Conservation (phyloP, 2,888 invertebrate species). For the Drosophila rellima region DNA sequence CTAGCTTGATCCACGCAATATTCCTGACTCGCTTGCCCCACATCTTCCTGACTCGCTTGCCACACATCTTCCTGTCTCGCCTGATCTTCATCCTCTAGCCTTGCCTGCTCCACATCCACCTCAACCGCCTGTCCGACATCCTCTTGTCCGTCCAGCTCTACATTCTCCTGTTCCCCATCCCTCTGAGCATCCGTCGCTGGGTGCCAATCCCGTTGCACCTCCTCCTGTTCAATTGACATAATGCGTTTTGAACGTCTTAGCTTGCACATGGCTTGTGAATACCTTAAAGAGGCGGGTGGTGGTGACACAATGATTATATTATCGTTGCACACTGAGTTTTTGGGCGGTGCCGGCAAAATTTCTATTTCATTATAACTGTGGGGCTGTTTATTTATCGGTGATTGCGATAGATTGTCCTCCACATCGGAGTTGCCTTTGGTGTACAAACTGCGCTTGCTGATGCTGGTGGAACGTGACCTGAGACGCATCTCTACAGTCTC, state of each 20-base stretch:
- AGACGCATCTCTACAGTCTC: slow-evolving; percentile 13
- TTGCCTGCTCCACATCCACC: not conserved
- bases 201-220: not conserved
- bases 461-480: not conserved
- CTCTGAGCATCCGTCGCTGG: not conserved
- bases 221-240: not conserved
- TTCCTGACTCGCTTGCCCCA: not conserved
- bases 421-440: slow-evolving; percentile 53
- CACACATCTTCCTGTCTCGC: not conserved
- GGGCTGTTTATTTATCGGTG: not conserved
- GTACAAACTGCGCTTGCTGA: slow-evolving; percentile 53
- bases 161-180: not conserved
- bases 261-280: not conserved
- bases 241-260: not conserved
- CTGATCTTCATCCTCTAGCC: not conserved
- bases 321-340: not conserved
- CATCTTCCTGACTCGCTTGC: not conserved
- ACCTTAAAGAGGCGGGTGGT: slow-evolving; percentile 24
- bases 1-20: no score
- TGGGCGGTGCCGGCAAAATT: slow-evolving; percentile 17
- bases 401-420: slow-evolving; percentile 14
- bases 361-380: not conserved
- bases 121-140: not conserved
- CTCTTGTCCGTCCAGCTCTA: not conserved
- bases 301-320: slow-evolving; percentile 20